Percentiles rank a stretch among this genome's conserved stretches.
Evolutionary conservation across 2,113 vertebrate species (phyloP).

Genomic region (Entosphenus tridentatus): DNA sequence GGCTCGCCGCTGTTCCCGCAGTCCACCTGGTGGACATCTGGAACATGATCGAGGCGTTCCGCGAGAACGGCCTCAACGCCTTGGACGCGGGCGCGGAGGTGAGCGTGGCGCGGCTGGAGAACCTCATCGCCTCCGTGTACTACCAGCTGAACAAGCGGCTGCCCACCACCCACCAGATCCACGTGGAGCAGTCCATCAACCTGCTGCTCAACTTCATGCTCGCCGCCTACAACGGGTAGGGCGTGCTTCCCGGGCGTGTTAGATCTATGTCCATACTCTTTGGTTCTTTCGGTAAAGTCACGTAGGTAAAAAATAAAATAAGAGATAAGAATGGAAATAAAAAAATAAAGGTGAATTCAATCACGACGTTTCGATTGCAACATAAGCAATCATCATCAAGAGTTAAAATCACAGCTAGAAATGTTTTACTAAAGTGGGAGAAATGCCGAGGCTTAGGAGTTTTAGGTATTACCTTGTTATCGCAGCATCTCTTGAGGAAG

Average conservation of each 20-base stretch:
- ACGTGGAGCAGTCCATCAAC: constrained; percentile 68
- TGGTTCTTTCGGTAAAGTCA: no score
- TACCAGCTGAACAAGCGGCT: constrained; percentile 96
- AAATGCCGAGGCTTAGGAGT: no score
- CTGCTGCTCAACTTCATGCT: constrained; percentile 85
- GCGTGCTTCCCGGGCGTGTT: background rate
- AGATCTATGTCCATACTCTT: no score
- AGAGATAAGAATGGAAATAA: no score
- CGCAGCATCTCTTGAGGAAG: no score
- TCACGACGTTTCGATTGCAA: no score
- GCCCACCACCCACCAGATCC: constrained; percentile 90
- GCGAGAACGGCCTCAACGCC: constrained; percentile 72
- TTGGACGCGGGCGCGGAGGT: constrained; percentile 57
- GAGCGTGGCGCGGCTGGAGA: constrained; percentile 61
- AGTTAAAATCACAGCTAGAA: no score
- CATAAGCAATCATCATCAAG: no score
- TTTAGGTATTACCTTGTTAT: no score
- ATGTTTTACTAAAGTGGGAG: no score
- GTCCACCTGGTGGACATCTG: constrained; percentile 95
- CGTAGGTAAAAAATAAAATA: no score
- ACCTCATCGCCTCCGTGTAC: constrained; percentile 71
- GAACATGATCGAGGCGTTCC: constrained; percentile 84
- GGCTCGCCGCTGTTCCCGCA: constrained; percentile 13
- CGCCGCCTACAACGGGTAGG: constrained; percentile 81
- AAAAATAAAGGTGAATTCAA: no score